phyloP scores from a whole-genome alignment of 2,797 vertebrate genomes.

The Lophius americanus region DNA sequence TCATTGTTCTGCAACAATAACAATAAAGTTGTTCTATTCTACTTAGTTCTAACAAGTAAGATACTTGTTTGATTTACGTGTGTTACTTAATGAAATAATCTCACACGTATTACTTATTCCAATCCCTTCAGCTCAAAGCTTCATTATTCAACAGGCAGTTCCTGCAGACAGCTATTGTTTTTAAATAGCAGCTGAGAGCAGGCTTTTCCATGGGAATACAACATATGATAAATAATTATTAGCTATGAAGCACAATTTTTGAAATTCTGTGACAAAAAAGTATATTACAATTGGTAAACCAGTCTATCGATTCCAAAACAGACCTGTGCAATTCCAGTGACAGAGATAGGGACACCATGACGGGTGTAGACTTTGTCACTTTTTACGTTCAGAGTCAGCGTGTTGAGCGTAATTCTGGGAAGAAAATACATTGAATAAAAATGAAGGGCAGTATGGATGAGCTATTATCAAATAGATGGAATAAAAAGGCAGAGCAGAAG shows the following conservation, averaged over 20 bases:
- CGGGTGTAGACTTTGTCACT: slow-evolving; percentile 97
- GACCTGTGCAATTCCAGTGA: slow-evolving; percentile 96
- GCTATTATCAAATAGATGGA: slow-evolving; percentile 4
- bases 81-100: no score
- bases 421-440: slow-evolving; percentile 2
- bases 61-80: no score
- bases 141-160: no score
- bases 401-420: slow-evolving; percentile 92
- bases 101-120: no score
- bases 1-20: no score
- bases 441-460: not conserved
- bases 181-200: not conserved
- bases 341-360: slow-evolving; percentile 94
- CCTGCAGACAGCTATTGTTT: no score
- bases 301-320: not conserved
- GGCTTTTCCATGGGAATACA: no score
- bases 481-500: not conserved
- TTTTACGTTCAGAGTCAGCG: slow-evolving; percentile 93
- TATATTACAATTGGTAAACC: not conserved
- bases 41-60: no score
- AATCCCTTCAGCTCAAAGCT: no score
- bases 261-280: not conserved
- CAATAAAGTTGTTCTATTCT: no score
- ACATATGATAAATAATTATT: no score
- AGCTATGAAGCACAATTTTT: not conserved